Conservation (phyloP, 2,113 vertebrate genomes). For the Proterorhinus semilunaris region DNA sequence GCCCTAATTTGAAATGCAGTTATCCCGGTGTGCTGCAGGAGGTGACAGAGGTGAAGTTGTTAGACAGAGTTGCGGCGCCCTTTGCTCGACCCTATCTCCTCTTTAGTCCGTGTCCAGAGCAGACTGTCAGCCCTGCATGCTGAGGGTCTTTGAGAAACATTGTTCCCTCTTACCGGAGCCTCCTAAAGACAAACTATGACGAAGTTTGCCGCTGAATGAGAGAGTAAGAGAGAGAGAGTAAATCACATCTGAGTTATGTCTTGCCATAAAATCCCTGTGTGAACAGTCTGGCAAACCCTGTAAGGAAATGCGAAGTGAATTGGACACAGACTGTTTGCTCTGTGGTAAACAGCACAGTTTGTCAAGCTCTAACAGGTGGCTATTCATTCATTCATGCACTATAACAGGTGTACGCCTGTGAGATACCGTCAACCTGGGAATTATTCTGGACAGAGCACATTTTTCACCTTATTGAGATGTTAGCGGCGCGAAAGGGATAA, state of each 20-base stretch:
- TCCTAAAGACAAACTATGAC: not conserved
- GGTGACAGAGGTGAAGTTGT: constrained; percentile 72
- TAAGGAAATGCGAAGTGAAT: not conserved
- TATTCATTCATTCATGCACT: not conserved
- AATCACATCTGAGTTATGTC: constrained; percentile 5
- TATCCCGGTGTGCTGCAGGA: constrained; percentile 59
- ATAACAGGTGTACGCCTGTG: not conserved
- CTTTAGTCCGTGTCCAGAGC: constrained; percentile 24
- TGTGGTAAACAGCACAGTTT: constrained; percentile 6
- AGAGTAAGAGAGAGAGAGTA: not conserved
- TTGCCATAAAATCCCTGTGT: not conserved
- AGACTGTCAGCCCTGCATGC: constrained; percentile 28
- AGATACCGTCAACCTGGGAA: not conserved
- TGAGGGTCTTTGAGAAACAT: constrained; percentile 7
- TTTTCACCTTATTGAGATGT: not conserved
- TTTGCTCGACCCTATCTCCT: constrained; percentile 56
- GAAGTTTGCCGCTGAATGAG: not conserved
- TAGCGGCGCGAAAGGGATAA: not conserved
- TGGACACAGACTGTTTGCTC: constrained; percentile 4
- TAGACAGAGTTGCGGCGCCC: constrained; percentile 62
- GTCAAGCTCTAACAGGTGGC: not conserved
- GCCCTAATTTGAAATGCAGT: constrained; percentile 55
- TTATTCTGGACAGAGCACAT: not conserved
- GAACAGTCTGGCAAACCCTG: constrained; percentile 6
- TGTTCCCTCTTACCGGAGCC: not conserved